These are phyloP conservation scores for Uromys caudimaculatus DNA, from an alignment of 2,797 vertebrate genomes.

Conservation along the genomic window DNA sequence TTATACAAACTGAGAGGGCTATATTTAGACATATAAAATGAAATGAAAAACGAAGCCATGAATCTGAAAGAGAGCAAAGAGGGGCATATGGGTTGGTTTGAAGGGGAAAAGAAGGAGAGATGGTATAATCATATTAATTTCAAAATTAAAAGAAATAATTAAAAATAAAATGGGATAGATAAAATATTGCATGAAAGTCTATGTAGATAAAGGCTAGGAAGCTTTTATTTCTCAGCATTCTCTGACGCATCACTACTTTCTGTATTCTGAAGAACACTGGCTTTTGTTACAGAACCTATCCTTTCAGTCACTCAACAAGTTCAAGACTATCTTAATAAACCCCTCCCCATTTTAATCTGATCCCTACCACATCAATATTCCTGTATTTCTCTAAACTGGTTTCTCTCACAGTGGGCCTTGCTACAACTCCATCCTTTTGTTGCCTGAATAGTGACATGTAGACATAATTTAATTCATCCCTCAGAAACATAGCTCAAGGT, in stretches of 20 bases:
- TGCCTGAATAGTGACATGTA: background rate
- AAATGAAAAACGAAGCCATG: background rate
- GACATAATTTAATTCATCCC: background rate
- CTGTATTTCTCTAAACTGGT: background rate
- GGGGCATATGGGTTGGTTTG: background rate
- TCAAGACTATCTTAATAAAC: background rate
- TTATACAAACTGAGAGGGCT: background rate
- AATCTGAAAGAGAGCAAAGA: background rate
- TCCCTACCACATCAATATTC: background rate
- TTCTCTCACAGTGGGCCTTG: background rate
- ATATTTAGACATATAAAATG: background rate
- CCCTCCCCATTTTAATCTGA: background rate
- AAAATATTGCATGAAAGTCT: background rate
- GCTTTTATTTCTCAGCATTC: background rate
- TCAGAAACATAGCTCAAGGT: background rate
- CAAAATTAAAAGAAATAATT: background rate
- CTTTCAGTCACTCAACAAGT: background rate
- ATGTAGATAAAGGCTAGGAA: conserved; percentile 22
- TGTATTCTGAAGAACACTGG: background rate
- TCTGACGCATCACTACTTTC: background rate
- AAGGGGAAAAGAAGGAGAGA: background rate
- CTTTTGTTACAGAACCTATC: background rate
- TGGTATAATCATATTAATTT: background rate
- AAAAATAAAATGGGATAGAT: background rate
- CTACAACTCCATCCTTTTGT: background rate